Percentiles rank a stretch among this genome's conserved stretches.
phyloP scores from a whole-genome alignment of 1,140 invertebrate genomes.

The Drosophila rhopaloa region DNA sequence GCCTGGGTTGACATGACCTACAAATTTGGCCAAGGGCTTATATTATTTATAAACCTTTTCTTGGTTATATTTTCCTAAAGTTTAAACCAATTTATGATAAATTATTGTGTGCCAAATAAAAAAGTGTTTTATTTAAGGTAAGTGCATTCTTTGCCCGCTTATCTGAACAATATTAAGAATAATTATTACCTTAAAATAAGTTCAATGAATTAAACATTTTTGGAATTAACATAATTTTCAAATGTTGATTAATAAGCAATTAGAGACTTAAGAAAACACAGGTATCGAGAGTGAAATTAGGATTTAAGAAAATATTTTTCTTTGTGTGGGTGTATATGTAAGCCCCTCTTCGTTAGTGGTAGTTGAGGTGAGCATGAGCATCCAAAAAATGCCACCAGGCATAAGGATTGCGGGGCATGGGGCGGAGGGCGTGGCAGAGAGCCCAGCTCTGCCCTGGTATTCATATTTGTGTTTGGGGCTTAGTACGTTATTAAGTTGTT shows the following conservation, averaged over 20 bases:
- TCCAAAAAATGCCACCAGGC: conserved; percentile 58
- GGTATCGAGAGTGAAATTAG: too few relatives aligned
- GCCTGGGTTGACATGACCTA: too few relatives aligned
- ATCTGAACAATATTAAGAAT: too few relatives aligned
- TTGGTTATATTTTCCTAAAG: too few relatives aligned
- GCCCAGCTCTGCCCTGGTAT: conserved; percentile 59
- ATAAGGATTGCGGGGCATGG: neutral
- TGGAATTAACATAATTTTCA: neutral
- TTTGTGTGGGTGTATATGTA: neutral
- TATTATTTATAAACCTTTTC: too few relatives aligned
- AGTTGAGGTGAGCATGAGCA: conserved; percentile 62
- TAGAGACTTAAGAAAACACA: too few relatives aligned
- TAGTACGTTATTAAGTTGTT: conserved; percentile 83
- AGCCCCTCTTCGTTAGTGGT: neutral
- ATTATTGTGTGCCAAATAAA: too few relatives aligned
- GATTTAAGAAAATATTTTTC: neutral
- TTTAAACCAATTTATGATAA: too few relatives aligned
- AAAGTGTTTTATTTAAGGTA: too few relatives aligned
- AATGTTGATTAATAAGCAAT: neutral
- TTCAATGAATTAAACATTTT: neutral
- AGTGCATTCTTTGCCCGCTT: too few relatives aligned
- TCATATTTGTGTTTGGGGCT: conserved; percentile 82
- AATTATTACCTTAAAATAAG: neutral
- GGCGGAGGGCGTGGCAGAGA: conserved; percentile 24
- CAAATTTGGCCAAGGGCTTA: too few relatives aligned